These are phyloP conservation scores for Alitta virens DNA, from an alignment of 2,888 invertebrate genomes.

Conservation along the genomic window DNA sequence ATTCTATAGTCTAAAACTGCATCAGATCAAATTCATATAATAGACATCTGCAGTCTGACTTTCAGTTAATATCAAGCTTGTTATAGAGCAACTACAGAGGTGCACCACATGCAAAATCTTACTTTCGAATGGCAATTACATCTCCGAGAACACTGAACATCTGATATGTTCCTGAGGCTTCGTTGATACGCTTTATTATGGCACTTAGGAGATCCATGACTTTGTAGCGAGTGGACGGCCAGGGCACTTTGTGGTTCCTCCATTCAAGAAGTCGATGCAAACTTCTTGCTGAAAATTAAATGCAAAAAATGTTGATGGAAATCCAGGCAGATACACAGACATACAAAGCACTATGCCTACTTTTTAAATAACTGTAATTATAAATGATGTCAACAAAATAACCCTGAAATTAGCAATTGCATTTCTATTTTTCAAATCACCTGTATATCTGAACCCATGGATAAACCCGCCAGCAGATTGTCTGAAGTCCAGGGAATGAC, in stretches of 20 bases:
- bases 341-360: too few species aligned
- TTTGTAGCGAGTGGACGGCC: conserved; percentile 49
- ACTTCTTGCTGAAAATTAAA: conserved; percentile 54
- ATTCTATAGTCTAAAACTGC: too few species aligned
- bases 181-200: conserved; percentile 57
- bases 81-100: too few species aligned
- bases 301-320: too few species aligned
- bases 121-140: conserved; percentile 54
- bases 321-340: too few species aligned
- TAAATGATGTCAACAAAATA: too few species aligned
- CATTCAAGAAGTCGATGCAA: conserved; percentile 55
- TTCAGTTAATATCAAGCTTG: too few species aligned
- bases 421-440: conserved; percentile 36
- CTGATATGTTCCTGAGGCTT: conserved; percentile 58
- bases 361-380: too few species aligned
- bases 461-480: conserved; percentile 60
- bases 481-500: conserved; percentile 58
- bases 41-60: too few species aligned
- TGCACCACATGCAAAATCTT: conserved; percentile 30
- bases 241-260: conserved; percentile 51
- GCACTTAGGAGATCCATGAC: conserved; percentile 45
- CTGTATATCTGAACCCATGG: conserved; percentile 60
- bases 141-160: conserved; percentile 58
- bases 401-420: too few species aligned
- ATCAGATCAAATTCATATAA: too few species aligned